Percentiles rank a stretch among this genome's conserved stretches.
Conservation (phyloP, 2,888 invertebrate species). For the Polymixis lichenea region DNA sequence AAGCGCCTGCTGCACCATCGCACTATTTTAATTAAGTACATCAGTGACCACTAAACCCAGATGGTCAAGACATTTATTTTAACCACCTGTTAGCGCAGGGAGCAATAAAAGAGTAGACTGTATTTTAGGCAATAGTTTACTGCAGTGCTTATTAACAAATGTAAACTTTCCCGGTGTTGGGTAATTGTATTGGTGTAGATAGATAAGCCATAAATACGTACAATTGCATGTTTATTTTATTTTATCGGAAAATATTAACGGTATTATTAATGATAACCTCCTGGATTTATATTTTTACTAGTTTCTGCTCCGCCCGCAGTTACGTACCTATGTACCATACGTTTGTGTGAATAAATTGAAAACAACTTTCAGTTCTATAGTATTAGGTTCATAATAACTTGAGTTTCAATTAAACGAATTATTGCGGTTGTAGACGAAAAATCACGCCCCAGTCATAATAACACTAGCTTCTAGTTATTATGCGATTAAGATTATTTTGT, state of each 20-base stretch:
- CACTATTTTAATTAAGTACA: background rate
- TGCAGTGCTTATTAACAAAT: too few species aligned
- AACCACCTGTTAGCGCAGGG: too few species aligned
- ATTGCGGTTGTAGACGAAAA: conserved; percentile 1
- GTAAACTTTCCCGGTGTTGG: too few species aligned
- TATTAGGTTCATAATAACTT: background rate
- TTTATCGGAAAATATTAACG: background rate
- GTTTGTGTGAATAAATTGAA: background rate
- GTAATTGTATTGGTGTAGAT: background rate
- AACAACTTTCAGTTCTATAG: conserved; percentile 3
- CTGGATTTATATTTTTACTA: too few species aligned
- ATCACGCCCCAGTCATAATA: conserved; percentile 1
- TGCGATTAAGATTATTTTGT: conserved; percentile 34
- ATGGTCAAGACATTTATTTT: background rate
- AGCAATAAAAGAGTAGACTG: too few species aligned
- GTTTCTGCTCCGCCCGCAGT: too few species aligned
- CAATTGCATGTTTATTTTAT: background rate
- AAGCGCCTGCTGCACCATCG: background rate
- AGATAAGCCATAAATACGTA: background rate
- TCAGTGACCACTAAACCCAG: background rate
- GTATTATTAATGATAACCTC: too few species aligned
- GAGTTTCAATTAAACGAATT: background rate
- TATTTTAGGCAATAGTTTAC: too few species aligned
- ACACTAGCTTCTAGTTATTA: conserved; percentile 24
- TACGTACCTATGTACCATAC: too few species aligned